phyloP scores from a whole-genome alignment of 2,888 invertebrate genomes.

The Drosophila tanythrix region DNA sequence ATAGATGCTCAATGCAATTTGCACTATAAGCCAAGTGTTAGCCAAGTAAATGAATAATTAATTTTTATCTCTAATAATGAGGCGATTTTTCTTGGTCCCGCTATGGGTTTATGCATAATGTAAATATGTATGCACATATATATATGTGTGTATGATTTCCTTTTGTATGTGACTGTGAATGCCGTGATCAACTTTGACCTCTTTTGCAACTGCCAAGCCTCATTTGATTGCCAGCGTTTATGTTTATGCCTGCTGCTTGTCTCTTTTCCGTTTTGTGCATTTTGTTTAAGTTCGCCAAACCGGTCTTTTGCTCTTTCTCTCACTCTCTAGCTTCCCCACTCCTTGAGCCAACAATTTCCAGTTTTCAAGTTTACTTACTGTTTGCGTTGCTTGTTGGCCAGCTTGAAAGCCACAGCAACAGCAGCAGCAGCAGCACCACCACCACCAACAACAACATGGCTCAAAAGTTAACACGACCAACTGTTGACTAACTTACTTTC shows the following conservation, averaged over 20 bases:
- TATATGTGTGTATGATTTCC: constrained; percentile 3
- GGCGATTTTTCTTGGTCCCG: too few species aligned
- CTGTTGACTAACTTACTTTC: constrained; percentile 60
- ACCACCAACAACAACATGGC: constrained; percentile 24
- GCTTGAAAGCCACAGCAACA: constrained; percentile 42
- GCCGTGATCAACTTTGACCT: constrained; percentile 74
- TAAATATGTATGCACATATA: too few species aligned
- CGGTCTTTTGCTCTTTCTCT: constrained; percentile 48
- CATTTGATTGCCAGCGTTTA: constrained; percentile 77
- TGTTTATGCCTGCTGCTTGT: constrained; percentile 53
- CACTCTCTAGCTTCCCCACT: neutral
- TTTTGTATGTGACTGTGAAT: constrained; percentile 20
- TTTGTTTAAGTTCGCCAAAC: constrained; percentile 66
- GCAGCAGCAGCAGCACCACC: constrained; percentile 20
- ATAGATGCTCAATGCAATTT: constrained; percentile 28
- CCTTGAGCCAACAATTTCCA: constrained; percentile 52
- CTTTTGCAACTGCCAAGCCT: constrained; percentile 72
- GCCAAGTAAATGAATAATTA: constrained; percentile 7
- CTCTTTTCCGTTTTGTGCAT: constrained; percentile 64
- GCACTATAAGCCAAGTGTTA: neutral
- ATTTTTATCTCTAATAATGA: neutral
- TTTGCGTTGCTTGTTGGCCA: constrained; percentile 54
- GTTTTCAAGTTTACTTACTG: constrained; percentile 75
- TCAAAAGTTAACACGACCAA: constrained; percentile 45
- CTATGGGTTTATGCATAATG: neutral